A percentile compares a stretch with the other conserved stretches of the same genome.
phyloP scores from a whole-genome alignment of 2,797 vertebrate genomes.

The Pangasius sanitwongsei region DNA sequence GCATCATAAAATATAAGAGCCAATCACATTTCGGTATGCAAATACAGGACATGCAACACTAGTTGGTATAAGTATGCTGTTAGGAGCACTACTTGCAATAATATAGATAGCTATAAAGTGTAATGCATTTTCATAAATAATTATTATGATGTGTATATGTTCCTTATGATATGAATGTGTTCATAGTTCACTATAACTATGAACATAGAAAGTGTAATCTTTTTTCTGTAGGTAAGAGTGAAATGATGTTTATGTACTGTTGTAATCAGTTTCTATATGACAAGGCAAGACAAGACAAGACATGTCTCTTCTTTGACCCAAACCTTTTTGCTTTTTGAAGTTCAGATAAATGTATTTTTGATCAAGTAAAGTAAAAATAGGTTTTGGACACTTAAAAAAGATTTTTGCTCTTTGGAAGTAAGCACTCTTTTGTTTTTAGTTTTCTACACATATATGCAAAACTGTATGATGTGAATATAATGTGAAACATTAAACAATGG shows the following conservation, averaged over 20 bases:
- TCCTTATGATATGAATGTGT: not conserved
- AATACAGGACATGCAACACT: not conserved
- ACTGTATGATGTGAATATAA: not conserved
- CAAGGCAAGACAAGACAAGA: not conserved
- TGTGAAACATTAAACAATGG: not conserved
- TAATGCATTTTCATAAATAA: not conserved
- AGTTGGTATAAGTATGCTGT: not conserved
- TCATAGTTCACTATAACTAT: not conserved
- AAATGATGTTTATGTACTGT: not conserved
- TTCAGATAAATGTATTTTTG: not conserved
- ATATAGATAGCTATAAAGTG: not conserved
- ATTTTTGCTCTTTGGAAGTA: not conserved
- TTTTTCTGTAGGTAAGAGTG: not conserved
- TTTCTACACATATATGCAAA: not conserved
- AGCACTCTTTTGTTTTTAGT: not conserved
- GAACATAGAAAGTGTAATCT: not conserved
- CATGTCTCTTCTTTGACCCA: not conserved
- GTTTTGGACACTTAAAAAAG: not conserved
- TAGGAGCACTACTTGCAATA: not conserved
- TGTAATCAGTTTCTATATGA: not conserved
- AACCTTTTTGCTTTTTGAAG: not conserved
- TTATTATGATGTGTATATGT: not conserved
- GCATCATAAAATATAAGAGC: not conserved
- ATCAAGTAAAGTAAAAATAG: not conserved
- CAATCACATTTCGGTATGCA: conserved; percentile 9